phyloP scores from a whole-genome alignment of 2,113 vertebrate species.

The Antechinus stuartii region DNA sequence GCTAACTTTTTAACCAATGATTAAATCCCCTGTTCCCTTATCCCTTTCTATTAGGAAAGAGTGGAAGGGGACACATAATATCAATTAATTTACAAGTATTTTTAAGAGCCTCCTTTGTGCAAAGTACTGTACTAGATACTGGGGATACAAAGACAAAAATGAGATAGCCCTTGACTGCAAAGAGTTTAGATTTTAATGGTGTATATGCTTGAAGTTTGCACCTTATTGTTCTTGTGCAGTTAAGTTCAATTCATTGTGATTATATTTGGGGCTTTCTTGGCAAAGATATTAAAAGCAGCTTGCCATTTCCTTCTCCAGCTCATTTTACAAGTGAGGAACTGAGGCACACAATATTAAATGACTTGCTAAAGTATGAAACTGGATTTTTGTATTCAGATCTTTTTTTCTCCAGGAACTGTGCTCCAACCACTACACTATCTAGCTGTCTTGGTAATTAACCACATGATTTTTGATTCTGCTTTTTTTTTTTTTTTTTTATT shows the following conservation, averaged over 20 bases:
- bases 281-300: too few relatives aligned
- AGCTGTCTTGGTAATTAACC: not conserved
- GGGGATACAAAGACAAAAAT: not conserved
- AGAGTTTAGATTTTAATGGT: not conserved
- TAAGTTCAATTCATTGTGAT: too few relatives aligned
- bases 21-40: not conserved
- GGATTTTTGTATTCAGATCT: too few relatives aligned
- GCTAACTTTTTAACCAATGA: not conserved
- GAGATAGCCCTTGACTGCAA: too few relatives aligned
- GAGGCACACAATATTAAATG: too few relatives aligned
- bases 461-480: not conserved
- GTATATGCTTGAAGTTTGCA: not conserved
- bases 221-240: not conserved
- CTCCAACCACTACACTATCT: too few relatives aligned
- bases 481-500: too few relatives aligned
- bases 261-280: too few relatives aligned
- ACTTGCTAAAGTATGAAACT: too few relatives aligned
- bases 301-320: too few relatives aligned
- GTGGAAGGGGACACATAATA: not conserved
- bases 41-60: not conserved
- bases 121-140: not conserved
- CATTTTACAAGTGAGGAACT: too few relatives aligned
- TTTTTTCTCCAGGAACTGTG: too few relatives aligned
- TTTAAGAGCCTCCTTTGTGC: not conserved
- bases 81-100: not conserved